phyloP scores from a whole-genome alignment of 2,797 vertebrate species.

The Podarcis lilfordi region DNA sequence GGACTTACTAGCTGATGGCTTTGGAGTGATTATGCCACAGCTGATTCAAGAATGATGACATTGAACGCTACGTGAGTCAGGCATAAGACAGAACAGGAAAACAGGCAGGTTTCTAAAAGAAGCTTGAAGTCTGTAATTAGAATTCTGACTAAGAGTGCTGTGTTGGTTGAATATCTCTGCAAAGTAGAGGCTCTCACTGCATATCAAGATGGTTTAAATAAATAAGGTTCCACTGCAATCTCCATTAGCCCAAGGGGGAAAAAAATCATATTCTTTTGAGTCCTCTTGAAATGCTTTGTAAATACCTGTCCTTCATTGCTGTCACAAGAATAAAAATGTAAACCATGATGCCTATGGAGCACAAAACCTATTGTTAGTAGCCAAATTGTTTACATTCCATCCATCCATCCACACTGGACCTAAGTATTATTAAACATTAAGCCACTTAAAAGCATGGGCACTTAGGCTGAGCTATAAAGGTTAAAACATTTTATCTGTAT shows the following conservation, averaged over 20 bases:
- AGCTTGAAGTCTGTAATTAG: slow-evolving; percentile 61
- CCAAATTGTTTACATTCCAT: no score
- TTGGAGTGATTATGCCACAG: slow-evolving; percentile 61
- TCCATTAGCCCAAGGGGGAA: slow-evolving; percentile 22
- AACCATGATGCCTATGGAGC: not conserved
- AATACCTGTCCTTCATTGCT: not conserved
- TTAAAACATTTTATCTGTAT: not conserved
- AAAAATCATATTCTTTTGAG: slow-evolving; percentile 40
- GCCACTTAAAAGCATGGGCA: not conserved
- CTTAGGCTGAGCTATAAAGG: not conserved
- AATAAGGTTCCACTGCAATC: not conserved
- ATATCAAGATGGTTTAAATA: slow-evolving; percentile 58
- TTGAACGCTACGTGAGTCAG: slow-evolving; percentile 62
- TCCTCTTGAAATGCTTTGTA: slow-evolving; percentile 19
- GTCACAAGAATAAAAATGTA: slow-evolving; percentile 2
- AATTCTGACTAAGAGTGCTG: slow-evolving; percentile 63
- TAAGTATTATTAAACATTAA: not conserved
- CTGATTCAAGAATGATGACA: slow-evolving; percentile 55
- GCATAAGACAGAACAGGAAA: slow-evolving; percentile 46
- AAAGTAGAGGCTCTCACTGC: slow-evolving; percentile 31
- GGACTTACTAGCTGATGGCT: slow-evolving; percentile 59
- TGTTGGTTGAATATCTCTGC: slow-evolving; percentile 54
- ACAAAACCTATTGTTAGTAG: not conserved
- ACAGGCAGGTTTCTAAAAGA: slow-evolving; percentile 62
- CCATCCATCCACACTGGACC: no score